Evolutionary conservation across 2,797 vertebrate genomes (phyloP), one percentile per base, ranked within the genome.

Genomic region (Acanthurus tractus): DNA sequence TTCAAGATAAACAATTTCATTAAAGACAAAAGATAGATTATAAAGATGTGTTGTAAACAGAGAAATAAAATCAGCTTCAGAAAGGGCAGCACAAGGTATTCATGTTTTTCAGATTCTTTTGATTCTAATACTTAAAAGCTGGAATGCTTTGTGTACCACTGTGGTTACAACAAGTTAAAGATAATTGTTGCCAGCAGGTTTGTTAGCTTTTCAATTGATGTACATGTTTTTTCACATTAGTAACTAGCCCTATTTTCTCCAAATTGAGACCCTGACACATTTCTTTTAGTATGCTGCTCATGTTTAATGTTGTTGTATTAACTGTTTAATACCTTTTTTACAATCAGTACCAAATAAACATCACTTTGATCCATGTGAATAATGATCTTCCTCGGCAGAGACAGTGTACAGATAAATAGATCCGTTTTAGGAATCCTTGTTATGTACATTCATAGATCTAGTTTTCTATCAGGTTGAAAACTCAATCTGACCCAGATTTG

Each of bases 1-100:
- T 61, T 22, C 1, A 20, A 71, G 77, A 84, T 80, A 82, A 87
- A 67, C 22, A 53, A 82, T 84, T 79, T 80, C 38, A 82, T 82
- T 72, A 79, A 77, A 74, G 44, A 23, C n/a, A 49, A 67, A 65
- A 49, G 54, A 64, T 49, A 54, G 78, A 84, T 74, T 64, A 62
- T 72, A 57, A 69, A 65, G 49, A 57, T 68, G 45, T 74, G 40
- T 57, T 56, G 14, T 56, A 63, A 40, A 64, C 25, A 13, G 42
- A 71, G 36, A 78, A 67, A 71, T 69, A 59, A 58, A 80, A 42
- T 70, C 11, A 40, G 53, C 70, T 63, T 70, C 34, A 79, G 17
- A 49, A 70, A 74, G n/a, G 48, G 22, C 63, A 23, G 17, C 45
- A 66, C 18, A 58, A 36, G 59, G 44, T 69, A 72, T 78, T 78